Evolutionary conservation across 1,140 invertebrate genomes (phyloP).

Genomic region (Brachionus paranguensis): DNA sequence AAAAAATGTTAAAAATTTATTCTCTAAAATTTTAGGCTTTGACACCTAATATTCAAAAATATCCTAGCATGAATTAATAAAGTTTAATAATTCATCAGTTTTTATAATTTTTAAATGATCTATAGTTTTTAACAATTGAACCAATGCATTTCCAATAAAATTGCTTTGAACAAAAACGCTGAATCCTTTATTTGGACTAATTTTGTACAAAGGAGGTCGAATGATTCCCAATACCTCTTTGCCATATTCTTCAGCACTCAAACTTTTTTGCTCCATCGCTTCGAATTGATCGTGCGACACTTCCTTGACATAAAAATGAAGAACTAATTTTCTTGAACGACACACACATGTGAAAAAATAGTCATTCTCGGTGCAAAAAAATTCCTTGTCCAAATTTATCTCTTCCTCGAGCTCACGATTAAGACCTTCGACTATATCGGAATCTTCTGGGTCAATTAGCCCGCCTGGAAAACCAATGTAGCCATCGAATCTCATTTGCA

Average conservation of each 20-base stretch:
- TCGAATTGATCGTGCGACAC: conserved; percentile 53
- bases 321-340: conserved; percentile 50
- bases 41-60: not conserved
- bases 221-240: conserved; percentile 50
- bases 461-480: conserved; percentile 62
- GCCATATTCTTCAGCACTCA: conserved; percentile 56
- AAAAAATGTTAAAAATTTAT: not conserved
- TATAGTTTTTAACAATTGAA: conserved; percentile 9
- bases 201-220: conserved; percentile 6
- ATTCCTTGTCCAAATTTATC: conserved; percentile 55
- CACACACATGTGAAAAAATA: conserved; percentile 47
- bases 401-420: conserved; percentile 61
- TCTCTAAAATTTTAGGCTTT: not conserved
- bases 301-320: conserved; percentile 59
- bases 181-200: not conserved
- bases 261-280: conserved; percentile 50
- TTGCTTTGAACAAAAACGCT: not conserved
- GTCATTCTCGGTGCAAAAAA: conserved; percentile 45
- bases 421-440: conserved; percentile 50
- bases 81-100: not conserved
- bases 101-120: not conserved
- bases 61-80: conserved; percentile 3
- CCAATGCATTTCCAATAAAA: conserved; percentile 24
- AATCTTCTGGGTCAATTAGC: conserved; percentile 53
- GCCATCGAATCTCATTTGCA: conserved; percentile 62